Conservation (phyloP, 2,113 vertebrate genomes). For the Trogon surrucura region DNA sequence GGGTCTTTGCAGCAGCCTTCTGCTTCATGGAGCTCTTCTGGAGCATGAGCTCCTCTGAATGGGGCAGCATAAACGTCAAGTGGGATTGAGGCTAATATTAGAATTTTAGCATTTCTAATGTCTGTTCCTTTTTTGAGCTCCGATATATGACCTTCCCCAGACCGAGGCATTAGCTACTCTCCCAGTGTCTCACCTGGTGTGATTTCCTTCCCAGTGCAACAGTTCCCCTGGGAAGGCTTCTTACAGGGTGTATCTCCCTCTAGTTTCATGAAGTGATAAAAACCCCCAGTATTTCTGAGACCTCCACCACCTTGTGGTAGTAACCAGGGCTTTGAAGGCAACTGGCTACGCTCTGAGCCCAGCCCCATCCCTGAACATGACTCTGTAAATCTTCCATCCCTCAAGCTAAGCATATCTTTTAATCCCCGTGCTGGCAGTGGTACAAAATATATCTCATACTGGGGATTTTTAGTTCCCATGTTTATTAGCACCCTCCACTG, state of each 20-base stretch:
- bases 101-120: background rate
- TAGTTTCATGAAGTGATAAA: background rate
- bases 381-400: background rate
- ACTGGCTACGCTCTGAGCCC: background rate
- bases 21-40: background rate
- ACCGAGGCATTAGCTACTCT: background rate
- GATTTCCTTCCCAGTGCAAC: background rate
- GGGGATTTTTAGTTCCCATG: background rate
- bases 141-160: background rate
- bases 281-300: background rate
- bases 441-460: background rate
- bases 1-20: background rate
- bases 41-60: background rate
- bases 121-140: background rate
- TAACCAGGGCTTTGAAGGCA: background rate
- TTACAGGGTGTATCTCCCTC: background rate
- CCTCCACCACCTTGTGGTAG: background rate
- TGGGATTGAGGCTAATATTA: background rate
- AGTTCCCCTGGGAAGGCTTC: background rate
- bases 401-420: background rate
- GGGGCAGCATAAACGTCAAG: background rate
- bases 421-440: background rate
- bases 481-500: background rate
- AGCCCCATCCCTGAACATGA: background rate
- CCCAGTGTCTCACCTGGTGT: background rate